Base-by-base conservation (phyloP, 37 sponge, comb jelly and placozoan species). In the Spongia lamella region DNA sequence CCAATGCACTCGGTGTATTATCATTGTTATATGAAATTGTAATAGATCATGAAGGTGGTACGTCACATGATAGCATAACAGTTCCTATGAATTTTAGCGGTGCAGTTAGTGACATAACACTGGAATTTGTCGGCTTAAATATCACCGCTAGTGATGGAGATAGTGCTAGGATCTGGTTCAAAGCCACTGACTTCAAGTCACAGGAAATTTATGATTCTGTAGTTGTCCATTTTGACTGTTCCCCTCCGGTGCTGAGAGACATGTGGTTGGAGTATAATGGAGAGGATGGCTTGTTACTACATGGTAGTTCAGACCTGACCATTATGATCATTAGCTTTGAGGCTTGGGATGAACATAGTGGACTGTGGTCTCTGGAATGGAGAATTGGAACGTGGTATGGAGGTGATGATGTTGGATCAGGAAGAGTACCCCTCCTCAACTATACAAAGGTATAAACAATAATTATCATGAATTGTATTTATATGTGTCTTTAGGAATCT, bases 221-320 rank as follows among this genome's bases (percentile, higher is more conserved):
- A 0, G 35, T 84, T n/a, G 78, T 87, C 1, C 80, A 87, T 29
- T 51, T 92, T 5, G 93, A 92, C 63, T 92, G 88, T 20, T 54
- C 66, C 17, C 76, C 88, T 52, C 93, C 93, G 1, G 61, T 51
- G 2, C 60, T 84, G 2, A n/a, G 52, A 21, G 79, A 61, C 61
- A 64, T 87, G 17, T 63, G 82, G 66, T 35, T 92, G 53, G 67
- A 72, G 64, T 38, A 56, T 38, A 75, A 51, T 32, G 76, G 84
- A 26, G 78, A 61, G 15, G 39, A 49, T 0, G 79, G 57, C 9
- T 38, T 76, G 6, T 63, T 91, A 15, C 70, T 86, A 6, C 79
- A 78, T 17, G 83, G 79, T 4, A 81, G 87, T 16, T 62, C 55
- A 7, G 24, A 31, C 56, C 38, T 91, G 25, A 22, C 68, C 0